These are phyloP conservation scores for Drosophila algonquin DNA, from an alignment of 2,888 invertebrate species.

Conservation along the genomic window DNA sequence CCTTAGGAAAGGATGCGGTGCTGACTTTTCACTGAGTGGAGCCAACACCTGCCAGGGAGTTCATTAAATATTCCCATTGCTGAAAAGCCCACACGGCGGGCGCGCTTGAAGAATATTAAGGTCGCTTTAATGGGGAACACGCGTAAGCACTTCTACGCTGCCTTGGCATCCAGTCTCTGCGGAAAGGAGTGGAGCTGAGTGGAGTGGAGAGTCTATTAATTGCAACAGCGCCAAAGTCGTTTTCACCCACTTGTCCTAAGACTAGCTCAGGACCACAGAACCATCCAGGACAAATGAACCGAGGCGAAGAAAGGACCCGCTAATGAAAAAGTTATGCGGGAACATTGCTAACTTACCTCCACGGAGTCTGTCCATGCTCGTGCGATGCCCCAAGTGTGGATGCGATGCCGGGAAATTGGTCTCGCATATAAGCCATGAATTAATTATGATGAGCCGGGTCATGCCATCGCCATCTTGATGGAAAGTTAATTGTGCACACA, in stretches of 20 bases:
- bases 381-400: neutral
- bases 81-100: conserved; percentile 27
- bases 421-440: conserved; percentile 50
- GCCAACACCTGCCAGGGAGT: conserved; percentile 22
- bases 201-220: conserved; percentile 49
- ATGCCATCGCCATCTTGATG: conserved; percentile 48
- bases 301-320: conserved; percentile 52
- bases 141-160: conserved; percentile 53
- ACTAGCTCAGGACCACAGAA: conserved; percentile 23
- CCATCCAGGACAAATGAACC: conserved; percentile 49
- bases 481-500: conserved; percentile 67
- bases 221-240: conserved; percentile 50
- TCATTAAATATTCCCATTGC: conserved; percentile 59
- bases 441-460: conserved; percentile 63
- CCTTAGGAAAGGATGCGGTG: neutral
- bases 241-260: conserved; percentile 53
- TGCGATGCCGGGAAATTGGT: conserved; percentile 11
- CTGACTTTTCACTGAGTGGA: neutral
- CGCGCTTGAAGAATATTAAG: conserved; percentile 60
- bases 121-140: conserved; percentile 65
- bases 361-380: neutral
- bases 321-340: conserved; percentile 43
- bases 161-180: conserved; percentile 9
- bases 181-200: conserved; percentile 3
- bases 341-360: conserved; percentile 14